Evolutionary conservation across 2,113 vertebrate genomes (phyloP), one percentile per base, ranked within the genome.

Genomic region (Caretta caretta): DNA sequence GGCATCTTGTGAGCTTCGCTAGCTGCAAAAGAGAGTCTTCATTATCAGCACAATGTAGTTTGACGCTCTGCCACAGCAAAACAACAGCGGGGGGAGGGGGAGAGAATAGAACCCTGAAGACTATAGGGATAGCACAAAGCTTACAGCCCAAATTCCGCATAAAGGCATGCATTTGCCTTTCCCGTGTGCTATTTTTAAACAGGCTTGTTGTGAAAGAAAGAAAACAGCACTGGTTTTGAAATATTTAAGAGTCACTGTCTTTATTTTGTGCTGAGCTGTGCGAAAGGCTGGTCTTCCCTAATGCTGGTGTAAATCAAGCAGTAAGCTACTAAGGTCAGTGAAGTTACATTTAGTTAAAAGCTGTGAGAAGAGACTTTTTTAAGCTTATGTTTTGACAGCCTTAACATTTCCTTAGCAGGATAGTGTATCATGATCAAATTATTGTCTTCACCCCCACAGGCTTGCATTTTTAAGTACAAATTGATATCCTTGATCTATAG

Each of bases 141-240:
- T 4, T 38, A 8, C 42, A 14, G n/a, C 25, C 56, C 75, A 78
- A 22, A 72, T 72, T 72, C 65, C 9, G 10, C 65, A 10, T 38
- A 22, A 5, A 20, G n/a, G 20, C 65, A 72, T 38, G 17, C n/a
- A 72, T 72, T 69, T 38, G 35, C 65, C 17, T 69, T 72, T 72
- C 0, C 75, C 5, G 1, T 27, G 75, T 16, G 75, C 24, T 48
- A 22, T 48, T 78, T 48, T 78, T 48, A 78, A 48, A 27, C 38
- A 48, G 25, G 25, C 22, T 48, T 25, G 24, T 78, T 27, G 19
- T 78, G 72, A 51, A 51, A 51, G 12, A 51, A 51, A 51, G 12
- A 51, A 51, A 51, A 10, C 24, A 0, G 17, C 42, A 5, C 46
- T 78, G 49, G 7, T 83, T 59, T 14, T 22, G 85, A 13, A 0